Conservation (phyloP, 92 coral and sea anemone species). For the Phenganax subtilis region DNA sequence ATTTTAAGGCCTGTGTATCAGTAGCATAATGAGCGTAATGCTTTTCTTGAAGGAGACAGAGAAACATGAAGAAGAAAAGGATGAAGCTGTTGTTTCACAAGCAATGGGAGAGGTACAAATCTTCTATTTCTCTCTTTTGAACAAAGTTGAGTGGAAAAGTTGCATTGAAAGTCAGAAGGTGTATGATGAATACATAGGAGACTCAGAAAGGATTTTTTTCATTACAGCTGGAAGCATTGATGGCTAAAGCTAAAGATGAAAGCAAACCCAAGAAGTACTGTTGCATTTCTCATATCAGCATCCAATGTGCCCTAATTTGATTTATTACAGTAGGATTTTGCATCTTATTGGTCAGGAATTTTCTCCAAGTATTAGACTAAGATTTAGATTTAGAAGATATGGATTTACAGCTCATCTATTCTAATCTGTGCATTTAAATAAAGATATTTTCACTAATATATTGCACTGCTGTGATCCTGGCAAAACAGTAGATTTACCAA, state of each 20-base stretch:
- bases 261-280: constrained; percentile 39
- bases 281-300: too few species aligned
- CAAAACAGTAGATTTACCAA: too few species aligned
- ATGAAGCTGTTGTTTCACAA: constrained; percentile 52
- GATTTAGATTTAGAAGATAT: too few species aligned
- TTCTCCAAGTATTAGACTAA: too few species aligned
- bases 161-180: not conserved
- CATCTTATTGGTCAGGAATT: too few species aligned
- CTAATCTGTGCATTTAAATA: too few species aligned
- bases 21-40: not conserved
- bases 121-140: not conserved
- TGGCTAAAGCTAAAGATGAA: constrained; percentile 64
- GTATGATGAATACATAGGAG: not conserved
- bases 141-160: not conserved
- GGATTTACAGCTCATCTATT: too few species aligned
- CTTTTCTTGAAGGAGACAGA: constrained; percentile 50
- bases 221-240: constrained; percentile 69
- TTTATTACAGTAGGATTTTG: too few species aligned
- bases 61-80: constrained; percentile 59
- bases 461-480: too few species aligned
- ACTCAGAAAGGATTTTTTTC: not conserved
- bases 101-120: constrained; percentile 66
- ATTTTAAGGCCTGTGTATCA: not conserved
- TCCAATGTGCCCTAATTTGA: too few species aligned
- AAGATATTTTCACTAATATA: too few species aligned